Evolutionary conservation across 2,888 invertebrate genomes (phyloP).

Genomic region (Tetanocera ferruginea): DNA sequence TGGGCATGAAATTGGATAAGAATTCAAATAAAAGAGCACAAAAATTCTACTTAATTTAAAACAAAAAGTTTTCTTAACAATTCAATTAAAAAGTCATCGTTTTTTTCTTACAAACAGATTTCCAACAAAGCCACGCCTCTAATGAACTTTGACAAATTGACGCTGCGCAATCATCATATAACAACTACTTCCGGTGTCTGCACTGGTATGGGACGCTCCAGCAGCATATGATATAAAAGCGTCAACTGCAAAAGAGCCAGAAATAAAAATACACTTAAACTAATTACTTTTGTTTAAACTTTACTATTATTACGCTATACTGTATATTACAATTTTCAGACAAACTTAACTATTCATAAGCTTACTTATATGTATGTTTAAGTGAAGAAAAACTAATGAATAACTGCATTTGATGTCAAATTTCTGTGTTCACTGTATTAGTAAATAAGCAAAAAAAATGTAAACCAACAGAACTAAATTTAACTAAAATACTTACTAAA

Average conservation of each 20-base stretch:
- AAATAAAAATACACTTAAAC: neutral
- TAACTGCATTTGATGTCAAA: slow-evolving; percentile 38
- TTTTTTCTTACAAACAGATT: slow-evolving; percentile 44
- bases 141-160: slow-evolving; percentile 57
- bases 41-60: no score
- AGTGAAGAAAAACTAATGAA: neutral
- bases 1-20: slow-evolving; percentile 42
- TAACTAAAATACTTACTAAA: neutral
- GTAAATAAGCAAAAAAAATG: slow-evolving; percentile 2
- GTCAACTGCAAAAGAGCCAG: neutral
- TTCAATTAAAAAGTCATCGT: no score
- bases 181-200: slow-evolving; percentile 67
- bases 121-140: slow-evolving; percentile 59
- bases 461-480: neutral
- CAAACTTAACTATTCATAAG: no score
- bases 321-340: neutral
- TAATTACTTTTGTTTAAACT: neutral
- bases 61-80: no score
- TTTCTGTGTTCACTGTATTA: slow-evolving; percentile 37
- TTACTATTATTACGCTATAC: neutral
- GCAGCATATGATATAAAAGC: slow-evolving; percentile 62
- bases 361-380: no score
- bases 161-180: slow-evolving; percentile 64
- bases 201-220: slow-evolving; percentile 65
- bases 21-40: neutral